Conservation (phyloP, 2,888 invertebrate genomes). For the Scaptomyza reducta region DNA sequence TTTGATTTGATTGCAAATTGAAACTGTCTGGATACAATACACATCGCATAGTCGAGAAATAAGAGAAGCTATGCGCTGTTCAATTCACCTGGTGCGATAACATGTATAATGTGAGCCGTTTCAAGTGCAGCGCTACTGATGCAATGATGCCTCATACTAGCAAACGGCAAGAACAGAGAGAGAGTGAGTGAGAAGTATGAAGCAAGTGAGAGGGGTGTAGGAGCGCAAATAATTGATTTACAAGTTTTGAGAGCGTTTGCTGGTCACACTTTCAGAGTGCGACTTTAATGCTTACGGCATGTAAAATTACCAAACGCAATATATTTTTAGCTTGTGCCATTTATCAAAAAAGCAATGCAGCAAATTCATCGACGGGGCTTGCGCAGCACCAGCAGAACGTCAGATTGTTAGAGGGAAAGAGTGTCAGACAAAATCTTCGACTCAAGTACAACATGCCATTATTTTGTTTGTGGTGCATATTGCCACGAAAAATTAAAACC, state of each 20-base stretch:
- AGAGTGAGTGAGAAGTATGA: background rate
- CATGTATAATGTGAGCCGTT: slow-evolving; percentile 18
- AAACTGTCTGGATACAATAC: slow-evolving; percentile 1
- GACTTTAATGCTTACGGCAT: slow-evolving; percentile 35
- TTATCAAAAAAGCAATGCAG: slow-evolving; percentile 44
- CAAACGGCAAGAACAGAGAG: background rate
- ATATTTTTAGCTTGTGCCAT: slow-evolving; percentile 45
- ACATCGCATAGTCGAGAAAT: slow-evolving; percentile 15
- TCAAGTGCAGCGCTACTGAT: slow-evolving; percentile 44
- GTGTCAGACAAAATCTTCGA: slow-evolving; percentile 12
- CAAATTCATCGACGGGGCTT: slow-evolving; percentile 55
- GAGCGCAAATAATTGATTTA: slow-evolving; percentile 17
- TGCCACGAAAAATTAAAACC: slow-evolving; percentile 58
- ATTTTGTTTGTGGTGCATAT: slow-evolving; percentile 34
- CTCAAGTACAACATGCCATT: slow-evolving; percentile 33
- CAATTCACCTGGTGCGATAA: slow-evolving; percentile 22
- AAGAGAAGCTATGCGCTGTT: slow-evolving; percentile 6
- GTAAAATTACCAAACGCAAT: slow-evolving; percentile 61
- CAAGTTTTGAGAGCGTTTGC: slow-evolving; percentile 18
- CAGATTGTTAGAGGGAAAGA: slow-evolving; percentile 11
- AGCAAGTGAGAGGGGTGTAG: background rate
- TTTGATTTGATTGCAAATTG: slow-evolving; percentile 11
- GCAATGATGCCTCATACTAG: slow-evolving; percentile 18
- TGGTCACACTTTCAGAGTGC: slow-evolving; percentile 39
- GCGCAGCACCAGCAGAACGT: slow-evolving; percentile 50